Conservation (phyloP, 2,888 invertebrate genomes). For the Harmothoe impar region DNA sequence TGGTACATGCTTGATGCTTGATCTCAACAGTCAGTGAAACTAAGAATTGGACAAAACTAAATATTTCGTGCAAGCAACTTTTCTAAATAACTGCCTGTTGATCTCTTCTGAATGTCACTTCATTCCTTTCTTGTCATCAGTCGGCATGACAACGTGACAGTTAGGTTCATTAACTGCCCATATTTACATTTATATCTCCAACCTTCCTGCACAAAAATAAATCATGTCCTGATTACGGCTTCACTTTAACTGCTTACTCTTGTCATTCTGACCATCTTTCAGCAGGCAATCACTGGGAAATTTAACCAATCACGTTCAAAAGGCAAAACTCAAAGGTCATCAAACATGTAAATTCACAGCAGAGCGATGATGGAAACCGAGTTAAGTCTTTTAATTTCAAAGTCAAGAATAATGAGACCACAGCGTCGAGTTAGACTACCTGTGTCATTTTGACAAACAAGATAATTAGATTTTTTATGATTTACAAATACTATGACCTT, state of each 20-base stretch:
- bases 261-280: background rate
- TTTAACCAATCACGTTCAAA: background rate
- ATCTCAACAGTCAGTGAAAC: no score
- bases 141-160: background rate
- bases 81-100: no score
- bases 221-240: background rate
- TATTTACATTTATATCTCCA: background rate
- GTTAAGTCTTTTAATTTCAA: conserved; percentile 12
- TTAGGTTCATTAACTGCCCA: background rate
- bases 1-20: no score
- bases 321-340: background rate
- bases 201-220: background rate
- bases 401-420: conserved; percentile 39
- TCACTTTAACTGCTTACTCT: background rate
- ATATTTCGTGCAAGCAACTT: no score
- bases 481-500: conserved; percentile 10
- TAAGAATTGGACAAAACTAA: no score
- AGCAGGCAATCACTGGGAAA: background rate
- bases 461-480: conserved; percentile 34
- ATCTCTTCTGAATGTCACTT: no score
- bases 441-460: conserved; percentile 46
- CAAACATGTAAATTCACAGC: background rate
- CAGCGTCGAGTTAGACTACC: background rate
- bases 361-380: background rate
- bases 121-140: no score